A percentile compares a stretch with the other conserved stretches of the same genome.
These are phyloP conservation scores for Callocephalon fimbriatum DNA, from an alignment of 2,113 vertebrate species.

Conservation along the genomic window DNA sequence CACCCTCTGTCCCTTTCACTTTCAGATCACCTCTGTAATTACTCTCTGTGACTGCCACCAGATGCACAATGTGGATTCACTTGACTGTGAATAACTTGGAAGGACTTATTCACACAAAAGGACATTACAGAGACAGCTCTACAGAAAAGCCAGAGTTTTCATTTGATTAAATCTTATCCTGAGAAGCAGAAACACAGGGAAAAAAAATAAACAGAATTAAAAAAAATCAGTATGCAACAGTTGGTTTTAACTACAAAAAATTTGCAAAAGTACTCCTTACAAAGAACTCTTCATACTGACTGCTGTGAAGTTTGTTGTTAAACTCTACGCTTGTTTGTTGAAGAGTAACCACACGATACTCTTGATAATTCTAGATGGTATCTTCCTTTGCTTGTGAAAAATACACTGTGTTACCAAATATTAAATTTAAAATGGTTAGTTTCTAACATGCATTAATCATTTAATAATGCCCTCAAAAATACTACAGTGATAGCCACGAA, in stretches of 20 bases:
- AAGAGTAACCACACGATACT: neutral
- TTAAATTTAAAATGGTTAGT: neutral
- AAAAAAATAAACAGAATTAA: neutral
- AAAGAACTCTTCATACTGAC: neutral
- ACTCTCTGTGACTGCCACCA: neutral
- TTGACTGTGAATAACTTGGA: neutral
- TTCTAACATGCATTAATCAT: neutral
- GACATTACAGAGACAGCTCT: neutral
- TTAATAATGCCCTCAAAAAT: neutral
- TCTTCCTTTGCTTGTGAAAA: neutral
- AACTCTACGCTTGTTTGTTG: neutral
- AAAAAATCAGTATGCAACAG: neutral
- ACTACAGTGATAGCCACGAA: neutral
- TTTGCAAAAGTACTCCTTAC: neutral
- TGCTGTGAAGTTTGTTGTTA: neutral
- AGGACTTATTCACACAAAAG: neutral
- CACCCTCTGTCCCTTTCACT: neutral
- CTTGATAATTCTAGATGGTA: neutral
- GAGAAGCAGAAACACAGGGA: neutral
- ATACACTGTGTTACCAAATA: neutral
- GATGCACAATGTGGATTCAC: neutral
- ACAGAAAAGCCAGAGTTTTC: neutral
- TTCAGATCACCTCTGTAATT: neutral
- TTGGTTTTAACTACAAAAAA: neutral
- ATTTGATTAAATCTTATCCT: neutral